These are phyloP conservation scores for Ophthalmolycus amberensis DNA, from an alignment of 2,113 vertebrate species.

Conservation along the genomic window DNA sequence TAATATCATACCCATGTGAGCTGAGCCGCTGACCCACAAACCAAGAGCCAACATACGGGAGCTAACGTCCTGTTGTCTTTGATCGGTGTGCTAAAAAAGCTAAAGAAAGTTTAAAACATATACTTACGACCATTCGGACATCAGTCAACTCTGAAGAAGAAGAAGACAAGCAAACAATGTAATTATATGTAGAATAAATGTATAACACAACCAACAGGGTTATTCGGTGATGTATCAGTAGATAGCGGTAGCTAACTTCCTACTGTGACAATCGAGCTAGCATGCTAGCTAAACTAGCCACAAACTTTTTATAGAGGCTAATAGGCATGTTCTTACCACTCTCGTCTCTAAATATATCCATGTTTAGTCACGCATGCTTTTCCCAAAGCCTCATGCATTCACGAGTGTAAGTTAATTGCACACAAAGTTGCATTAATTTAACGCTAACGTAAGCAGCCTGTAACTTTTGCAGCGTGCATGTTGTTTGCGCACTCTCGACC, in stretches of 20 bases:
- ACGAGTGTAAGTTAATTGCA: background rate
- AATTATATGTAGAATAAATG: accelerated
- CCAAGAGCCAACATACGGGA: background rate
- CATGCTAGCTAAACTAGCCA: constrained; percentile 18
- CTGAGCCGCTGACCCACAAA: background rate
- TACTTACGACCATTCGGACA: constrained; percentile 55
- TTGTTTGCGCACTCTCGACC: background rate
- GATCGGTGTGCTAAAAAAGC: background rate
- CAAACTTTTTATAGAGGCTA: constrained; percentile 8
- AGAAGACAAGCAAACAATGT: background rate
- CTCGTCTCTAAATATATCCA: constrained; percentile 53
- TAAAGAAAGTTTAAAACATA: accelerated
- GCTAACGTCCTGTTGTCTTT: accelerated
- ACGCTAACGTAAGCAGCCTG: background rate
- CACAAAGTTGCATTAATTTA: background rate
- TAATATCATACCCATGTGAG: too few species aligned
- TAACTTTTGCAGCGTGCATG: background rate
- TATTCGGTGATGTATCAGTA: background rate
- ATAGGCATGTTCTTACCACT: constrained; percentile 38
- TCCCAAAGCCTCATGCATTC: background rate
- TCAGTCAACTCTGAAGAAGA: constrained; percentile 44
- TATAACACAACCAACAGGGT: background rate
- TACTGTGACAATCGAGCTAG: background rate
- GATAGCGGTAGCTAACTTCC: background rate
- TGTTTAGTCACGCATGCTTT: background rate